Base-by-base conservation (phyloP, 2,113 vertebrate species). In the Tragelaphus buxtoni region DNA sequence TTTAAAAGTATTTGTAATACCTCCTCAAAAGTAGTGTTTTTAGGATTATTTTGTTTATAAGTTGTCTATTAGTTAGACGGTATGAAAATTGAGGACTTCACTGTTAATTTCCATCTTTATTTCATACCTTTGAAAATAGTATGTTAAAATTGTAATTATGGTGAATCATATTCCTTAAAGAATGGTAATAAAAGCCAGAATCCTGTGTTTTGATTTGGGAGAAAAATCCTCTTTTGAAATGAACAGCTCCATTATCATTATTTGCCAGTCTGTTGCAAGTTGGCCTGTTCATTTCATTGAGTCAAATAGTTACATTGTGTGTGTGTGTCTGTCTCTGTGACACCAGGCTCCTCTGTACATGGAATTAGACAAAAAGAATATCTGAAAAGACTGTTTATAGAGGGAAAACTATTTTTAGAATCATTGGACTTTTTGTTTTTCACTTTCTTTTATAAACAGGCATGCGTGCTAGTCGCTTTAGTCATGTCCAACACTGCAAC, bases 1-100 rank as follows among this genome's bases (percentile, higher is more conserved):
- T 63, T 93, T 92, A 92, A 94, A 97, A 97, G 61, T 98, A 95
- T 96, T 98, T 88, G 16, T 96, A 93, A 93, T 98, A 60, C 16
- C 28, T 65, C 53, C 69, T 97, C 45, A 60, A 74, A 93, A 65
- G 39, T 72, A 74, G 11, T 74, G 32, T 58, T 72, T 93, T 88
- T 80, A 49, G 14, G 4, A 2, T 79, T 92, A 63, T 91, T 90
- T 94, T 96, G 12, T 83, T 88, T 90, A 83, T 86, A 88, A 56
- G 8, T 89, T 84, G 88, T 77, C 5, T 42, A 42, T 42, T 42
- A 5, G 88, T 97, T 81, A 82, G 42, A 90, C 42, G 30, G 7
- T 53, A 88, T 39, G 24, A 79, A 95, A 82, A 11, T 94, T 90
- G 88, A 83, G 2, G n/a, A 47, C 39, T 63, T 55, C 7, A 69